Evolutionary conservation across 1,140 invertebrate species (phyloP).

Genomic region (Anadara kagoshimensis): DNA sequence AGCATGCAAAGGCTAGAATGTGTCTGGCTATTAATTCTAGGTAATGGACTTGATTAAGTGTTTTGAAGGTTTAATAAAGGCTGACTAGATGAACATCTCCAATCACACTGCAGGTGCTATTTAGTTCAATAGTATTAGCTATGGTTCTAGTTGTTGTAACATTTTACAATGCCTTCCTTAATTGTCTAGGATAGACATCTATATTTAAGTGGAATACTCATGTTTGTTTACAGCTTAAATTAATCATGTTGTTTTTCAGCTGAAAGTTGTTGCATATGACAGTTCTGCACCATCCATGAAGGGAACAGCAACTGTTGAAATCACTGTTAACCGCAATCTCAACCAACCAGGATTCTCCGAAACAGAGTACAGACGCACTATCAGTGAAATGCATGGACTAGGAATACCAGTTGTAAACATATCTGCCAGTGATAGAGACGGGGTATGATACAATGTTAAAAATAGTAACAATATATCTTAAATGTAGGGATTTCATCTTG

Average conservation of each 20-base stretch:
- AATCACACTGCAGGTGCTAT: no score
- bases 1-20: no score
- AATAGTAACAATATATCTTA: neutral
- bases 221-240: no score
- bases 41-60: no score
- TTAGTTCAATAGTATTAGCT: no score
- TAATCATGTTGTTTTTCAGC: constrained; percentile 54
- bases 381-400: constrained; percentile 50
- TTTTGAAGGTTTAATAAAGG: no score
- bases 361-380: constrained; percentile 33
- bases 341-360: constrained; percentile 52
- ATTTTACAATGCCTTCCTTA: no score
- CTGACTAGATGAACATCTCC: no score
- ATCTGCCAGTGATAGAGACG: constrained; percentile 54
- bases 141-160: no score
- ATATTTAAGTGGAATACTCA: no score
- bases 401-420: constrained; percentile 43
- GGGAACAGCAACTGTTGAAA: constrained; percentile 53
- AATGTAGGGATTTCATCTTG: neutral
- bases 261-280: constrained; percentile 61
- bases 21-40: no score
- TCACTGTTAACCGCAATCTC: constrained; percentile 61
- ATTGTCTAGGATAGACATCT: no score
- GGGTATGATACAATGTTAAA: constrained; percentile 33
- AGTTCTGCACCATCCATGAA: constrained; percentile 44